Conservation (phyloP, 64 coral and sea anemone species). For the Montipora foliosa region DNA sequence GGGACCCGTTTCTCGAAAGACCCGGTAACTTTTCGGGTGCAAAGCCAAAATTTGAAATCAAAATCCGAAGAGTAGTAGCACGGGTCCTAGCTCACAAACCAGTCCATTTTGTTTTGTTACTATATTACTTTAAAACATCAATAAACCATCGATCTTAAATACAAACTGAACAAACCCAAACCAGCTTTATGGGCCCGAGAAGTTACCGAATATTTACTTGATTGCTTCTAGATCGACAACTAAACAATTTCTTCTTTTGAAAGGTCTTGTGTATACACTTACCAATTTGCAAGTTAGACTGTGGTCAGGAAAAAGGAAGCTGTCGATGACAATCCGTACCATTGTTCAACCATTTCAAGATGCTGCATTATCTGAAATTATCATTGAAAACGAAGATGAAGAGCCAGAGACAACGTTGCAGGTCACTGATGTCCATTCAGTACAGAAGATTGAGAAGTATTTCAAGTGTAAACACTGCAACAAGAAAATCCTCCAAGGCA, state of each 20-base stretch:
- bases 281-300: conserved; percentile 51
- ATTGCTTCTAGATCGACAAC: conserved; percentile 10
- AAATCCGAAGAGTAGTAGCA: too few relatives aligned
- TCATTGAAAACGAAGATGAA: conserved; percentile 21
- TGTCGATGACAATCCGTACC: conserved; percentile 39
- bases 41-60: too few relatives aligned
- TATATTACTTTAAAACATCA: too few relatives aligned
- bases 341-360: conserved; percentile 38
- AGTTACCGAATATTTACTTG: not conserved
- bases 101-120: too few relatives aligned
- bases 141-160: too few relatives aligned
- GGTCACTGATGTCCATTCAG: conserved; percentile 44
- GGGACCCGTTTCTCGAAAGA: not conserved
- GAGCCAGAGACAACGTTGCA: conserved; percentile 24
- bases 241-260: conserved; percentile 5
- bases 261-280: conserved; percentile 58
- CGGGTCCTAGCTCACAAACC: too few relatives aligned
- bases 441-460: conserved; percentile 35
- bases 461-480: conserved; percentile 44
- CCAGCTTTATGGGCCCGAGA: too few relatives aligned
- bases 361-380: conserved; percentile 29
- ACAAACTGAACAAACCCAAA: too few relatives aligned
- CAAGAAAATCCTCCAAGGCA: conserved; percentile 51
- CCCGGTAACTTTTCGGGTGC: too few relatives aligned
- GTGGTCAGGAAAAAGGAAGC: conserved; percentile 62